phyloP scores from a whole-genome alignment of 1,140 invertebrate genomes.

The Drosophila ogumai region DNA sequence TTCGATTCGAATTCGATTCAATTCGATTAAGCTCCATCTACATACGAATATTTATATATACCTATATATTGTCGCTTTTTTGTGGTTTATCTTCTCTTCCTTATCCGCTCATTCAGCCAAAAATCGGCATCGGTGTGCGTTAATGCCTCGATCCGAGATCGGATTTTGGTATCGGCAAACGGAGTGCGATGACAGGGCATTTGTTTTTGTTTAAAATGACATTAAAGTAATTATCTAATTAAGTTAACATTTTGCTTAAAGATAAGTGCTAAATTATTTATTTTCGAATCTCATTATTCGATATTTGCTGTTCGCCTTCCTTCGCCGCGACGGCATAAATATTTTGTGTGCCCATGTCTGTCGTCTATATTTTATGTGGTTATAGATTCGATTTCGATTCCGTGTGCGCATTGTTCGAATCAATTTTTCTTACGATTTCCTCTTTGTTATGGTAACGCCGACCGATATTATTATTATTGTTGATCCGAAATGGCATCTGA shows the following conservation, averaged over 20 bases:
- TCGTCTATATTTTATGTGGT: slow-evolving; percentile 41
- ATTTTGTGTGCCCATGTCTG: slow-evolving; percentile 45
- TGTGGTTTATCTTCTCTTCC: slow-evolving; percentile 6
- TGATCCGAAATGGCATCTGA: slow-evolving; percentile 35
- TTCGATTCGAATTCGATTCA: slow-evolving; percentile 48
- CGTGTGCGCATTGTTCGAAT: slow-evolving; percentile 52
- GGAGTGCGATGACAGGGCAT: slow-evolving; percentile 68
- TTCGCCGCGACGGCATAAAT: slow-evolving; percentile 16
- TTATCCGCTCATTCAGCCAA: slow-evolving; percentile 59
- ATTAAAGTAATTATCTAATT: slow-evolving; percentile 84
- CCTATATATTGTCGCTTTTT: slow-evolving; percentile 7
- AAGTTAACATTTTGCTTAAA: slow-evolving; percentile 84
- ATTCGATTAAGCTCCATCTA: slow-evolving; percentile 43
- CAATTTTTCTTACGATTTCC: slow-evolving; percentile 40
- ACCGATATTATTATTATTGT: slow-evolving; percentile 5
- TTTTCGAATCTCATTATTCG: slow-evolving; percentile 67
- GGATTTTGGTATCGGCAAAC: slow-evolving; percentile 22
- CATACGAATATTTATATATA: slow-evolving; percentile 10
- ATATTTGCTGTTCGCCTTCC: slow-evolving; percentile 42
- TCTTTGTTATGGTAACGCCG: slow-evolving; percentile 41
- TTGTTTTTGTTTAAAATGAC: slow-evolving; percentile 79
- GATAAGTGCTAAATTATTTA: slow-evolving; percentile 83
- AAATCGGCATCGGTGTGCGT: slow-evolving; percentile 26
- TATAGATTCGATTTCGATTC: slow-evolving; percentile 21
- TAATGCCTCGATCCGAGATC: slow-evolving; percentile 46